Evolutionary conservation across 2,888 invertebrate species (phyloP).

Genomic region (Diplazon laetatorius): DNA sequence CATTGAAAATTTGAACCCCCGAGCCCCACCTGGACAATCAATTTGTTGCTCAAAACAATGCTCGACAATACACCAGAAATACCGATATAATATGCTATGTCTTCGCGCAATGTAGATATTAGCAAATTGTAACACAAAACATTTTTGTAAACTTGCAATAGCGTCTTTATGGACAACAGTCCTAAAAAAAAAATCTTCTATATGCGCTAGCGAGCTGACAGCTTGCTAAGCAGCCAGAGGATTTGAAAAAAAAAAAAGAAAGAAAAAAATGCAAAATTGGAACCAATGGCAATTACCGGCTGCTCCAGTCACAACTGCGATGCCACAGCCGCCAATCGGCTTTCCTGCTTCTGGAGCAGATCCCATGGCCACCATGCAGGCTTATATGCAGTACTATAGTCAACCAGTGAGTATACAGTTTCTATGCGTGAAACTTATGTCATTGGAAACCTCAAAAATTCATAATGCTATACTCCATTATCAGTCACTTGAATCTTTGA

Average conservation of each 20-base stretch:
- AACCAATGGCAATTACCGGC: constrained; percentile 81
- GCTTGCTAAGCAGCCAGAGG: constrained; percentile 69
- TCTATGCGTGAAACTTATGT: constrained; percentile 1
- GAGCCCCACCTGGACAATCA: not conserved
- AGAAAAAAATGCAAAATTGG: constrained; percentile 80
- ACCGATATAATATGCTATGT: constrained; percentile 20
- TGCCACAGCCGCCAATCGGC: constrained; percentile 81
- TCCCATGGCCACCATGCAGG: constrained; percentile 81
- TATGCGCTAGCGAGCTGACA: constrained; percentile 74
- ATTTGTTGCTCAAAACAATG: constrained; percentile 16
- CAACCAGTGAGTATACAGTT: constrained; percentile 79
- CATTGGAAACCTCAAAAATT: not conserved
- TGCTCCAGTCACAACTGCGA: constrained; percentile 75
- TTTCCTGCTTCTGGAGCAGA: constrained; percentile 78
- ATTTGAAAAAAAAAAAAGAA: constrained; percentile 61
- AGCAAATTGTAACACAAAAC: constrained; percentile 70
- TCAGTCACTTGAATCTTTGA: too few relatives aligned
- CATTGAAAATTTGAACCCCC: too few relatives aligned
- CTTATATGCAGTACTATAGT: constrained; percentile 81
- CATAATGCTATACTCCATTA: not conserved
- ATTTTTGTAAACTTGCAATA: constrained; percentile 77
- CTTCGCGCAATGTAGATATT: constrained; percentile 10
- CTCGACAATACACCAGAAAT: not conserved
- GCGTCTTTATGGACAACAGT: constrained; percentile 78
- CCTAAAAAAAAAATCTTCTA: constrained; percentile 75